These are phyloP conservation scores for Myodes glareolus DNA, from an alignment of 2,113 vertebrate genomes.

Conservation along the genomic window DNA sequence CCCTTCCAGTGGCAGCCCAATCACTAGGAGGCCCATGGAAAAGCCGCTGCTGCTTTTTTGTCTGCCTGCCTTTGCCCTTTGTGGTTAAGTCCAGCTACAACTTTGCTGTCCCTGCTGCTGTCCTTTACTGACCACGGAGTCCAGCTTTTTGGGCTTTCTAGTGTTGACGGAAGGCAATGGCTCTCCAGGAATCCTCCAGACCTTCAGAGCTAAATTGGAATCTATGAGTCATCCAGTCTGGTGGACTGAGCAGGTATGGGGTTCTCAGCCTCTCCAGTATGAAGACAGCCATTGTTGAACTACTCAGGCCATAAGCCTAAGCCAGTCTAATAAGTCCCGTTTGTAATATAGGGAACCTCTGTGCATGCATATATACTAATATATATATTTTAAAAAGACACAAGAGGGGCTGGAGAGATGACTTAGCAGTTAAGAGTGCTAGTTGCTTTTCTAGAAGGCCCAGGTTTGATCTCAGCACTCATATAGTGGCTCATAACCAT, in stretches of 20 bases:
- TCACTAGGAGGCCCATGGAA: background rate
- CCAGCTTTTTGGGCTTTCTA: background rate
- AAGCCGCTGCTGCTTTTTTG: background rate
- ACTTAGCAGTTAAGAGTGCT: background rate
- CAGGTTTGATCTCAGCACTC: background rate
- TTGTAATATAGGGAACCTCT: background rate
- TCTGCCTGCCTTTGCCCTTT: background rate
- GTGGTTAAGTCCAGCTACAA: background rate
- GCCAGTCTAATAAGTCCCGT: background rate
- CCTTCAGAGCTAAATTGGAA: background rate
- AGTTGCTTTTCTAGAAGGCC: background rate
- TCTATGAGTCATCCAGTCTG: background rate
- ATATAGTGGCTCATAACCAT: background rate
- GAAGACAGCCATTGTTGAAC: background rate
- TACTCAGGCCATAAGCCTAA: background rate
- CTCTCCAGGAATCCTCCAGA: background rate
- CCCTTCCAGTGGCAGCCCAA: background rate
- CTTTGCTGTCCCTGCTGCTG: background rate
- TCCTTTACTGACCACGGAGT: background rate
- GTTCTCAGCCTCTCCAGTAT: background rate
- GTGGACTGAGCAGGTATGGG: background rate
- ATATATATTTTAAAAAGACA: background rate
- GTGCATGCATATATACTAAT: background rate
- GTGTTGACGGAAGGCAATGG: background rate
- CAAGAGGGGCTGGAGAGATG: background rate